Evolutionary conservation across 2,797 vertebrate genomes (phyloP), one percentile per base, ranked within the genome.

Genomic region (Eurystomus glaucurus): DNA sequence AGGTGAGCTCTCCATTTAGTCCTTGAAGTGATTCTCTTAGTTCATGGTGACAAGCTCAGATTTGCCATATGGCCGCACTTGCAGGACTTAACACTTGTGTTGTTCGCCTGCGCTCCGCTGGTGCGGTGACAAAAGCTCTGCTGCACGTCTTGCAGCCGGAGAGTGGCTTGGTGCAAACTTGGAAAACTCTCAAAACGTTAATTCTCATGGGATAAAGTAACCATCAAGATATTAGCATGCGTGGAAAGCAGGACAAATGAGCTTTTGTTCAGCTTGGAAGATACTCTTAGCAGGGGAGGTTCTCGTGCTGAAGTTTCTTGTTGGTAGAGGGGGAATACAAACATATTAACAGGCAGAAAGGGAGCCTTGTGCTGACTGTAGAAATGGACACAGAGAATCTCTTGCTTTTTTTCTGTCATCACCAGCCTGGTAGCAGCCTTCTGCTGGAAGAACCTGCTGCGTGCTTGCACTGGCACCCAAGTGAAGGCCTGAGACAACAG

Each of bases 21-120:
- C 61, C 62, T 84, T 96, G 88, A 97, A 95, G 85, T 88, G 96
- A 97, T 97, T 97, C 92, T 64, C 77, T 85, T 91, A 95, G 97
- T 95, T 96, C 61, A 19, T 86, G 94, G 84, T 88, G 97, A 97
- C 96, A 96, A 97, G 96, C 95, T 97, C 91, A 98, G 96, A 97
- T 94, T 76, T 94, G 95, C 98, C 98, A 98, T 98, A 98, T 98
- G 98, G 98, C 96, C 84, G 43, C 77, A 50, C 19, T 97, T 95
- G 88, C 55, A 94, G 79, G 70, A 85, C n/a, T 92, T 94, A 92
- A 87, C 88, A 16, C 75, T 90, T 90, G 20, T 41, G 51, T 85
- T 94, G 60, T 88, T 57, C 48, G 50, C 68, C 48, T 74, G 48
- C 46, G 52, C 64, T 78, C 3, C 7, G 79, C 66, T 95, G 87